These are phyloP conservation scores for Crocidura indochinensis DNA, from an alignment of 2,797 vertebrate genomes.

Conservation along the genomic window DNA sequence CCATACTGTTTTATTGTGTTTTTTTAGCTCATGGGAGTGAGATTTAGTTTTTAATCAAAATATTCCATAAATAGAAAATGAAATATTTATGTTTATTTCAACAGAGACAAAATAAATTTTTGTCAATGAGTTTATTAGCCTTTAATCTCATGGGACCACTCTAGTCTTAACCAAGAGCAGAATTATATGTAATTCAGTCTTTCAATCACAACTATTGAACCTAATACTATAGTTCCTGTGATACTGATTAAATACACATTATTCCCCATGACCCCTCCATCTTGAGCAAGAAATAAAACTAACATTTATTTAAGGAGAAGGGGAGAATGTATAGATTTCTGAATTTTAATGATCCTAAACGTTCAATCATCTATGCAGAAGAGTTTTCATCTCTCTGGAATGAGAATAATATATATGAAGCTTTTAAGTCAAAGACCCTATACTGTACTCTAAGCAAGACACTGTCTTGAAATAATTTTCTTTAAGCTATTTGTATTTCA, in stretches of 20 bases:
- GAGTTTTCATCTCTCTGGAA: not conserved
- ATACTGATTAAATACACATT: not conserved
- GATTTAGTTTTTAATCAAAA: slow-evolving; percentile 27
- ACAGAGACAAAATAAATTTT: slow-evolving; percentile 29
- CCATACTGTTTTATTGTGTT: not conserved
- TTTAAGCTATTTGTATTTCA: not conserved
- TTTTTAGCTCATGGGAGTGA: slow-evolving; percentile 51
- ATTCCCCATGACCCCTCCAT: not conserved
- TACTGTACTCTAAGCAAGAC: not conserved
- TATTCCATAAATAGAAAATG: slow-evolving; percentile 34
- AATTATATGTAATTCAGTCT: not conserved
- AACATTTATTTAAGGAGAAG: not conserved
- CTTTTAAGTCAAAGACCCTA: not conserved
- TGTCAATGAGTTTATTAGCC: not conserved
- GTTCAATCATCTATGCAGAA: not conserved
- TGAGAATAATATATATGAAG: too few species aligned
- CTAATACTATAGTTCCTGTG: not conserved
- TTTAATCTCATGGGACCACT: not conserved
- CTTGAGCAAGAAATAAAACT: not conserved
- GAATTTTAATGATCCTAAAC: not conserved
- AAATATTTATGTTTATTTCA: not conserved
- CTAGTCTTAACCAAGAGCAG: not conserved
- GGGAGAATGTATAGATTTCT: not conserved
- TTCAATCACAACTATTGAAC: not conserved
- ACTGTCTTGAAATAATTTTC: not conserved